Evolutionary conservation across 2,888 invertebrate genomes (phyloP), one percentile per base, ranked within the genome.

Genomic region (Auanema sp.): DNA sequence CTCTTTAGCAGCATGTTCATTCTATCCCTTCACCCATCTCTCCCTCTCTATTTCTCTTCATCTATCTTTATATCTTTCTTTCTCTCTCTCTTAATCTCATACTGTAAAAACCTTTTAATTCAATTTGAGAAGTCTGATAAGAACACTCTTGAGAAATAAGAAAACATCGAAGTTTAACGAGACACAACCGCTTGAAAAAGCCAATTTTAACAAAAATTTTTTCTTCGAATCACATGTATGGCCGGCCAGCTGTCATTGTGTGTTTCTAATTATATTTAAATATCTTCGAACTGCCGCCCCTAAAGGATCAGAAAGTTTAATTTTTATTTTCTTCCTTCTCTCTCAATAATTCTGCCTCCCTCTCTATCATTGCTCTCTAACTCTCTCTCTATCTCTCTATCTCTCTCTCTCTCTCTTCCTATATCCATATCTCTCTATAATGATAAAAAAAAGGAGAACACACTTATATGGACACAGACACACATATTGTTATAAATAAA

Each of bases 151-250:
- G 33, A 5, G 33, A 33, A 5, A 33, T 33, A 33, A 33, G 33
- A 33, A 33, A 33, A 33, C 33, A 33, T 33, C 8, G 33, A 33
- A 33, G 33, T 33, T 33, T 33, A 33, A 33, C 33, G 33, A 33
- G 33, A 33, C 33, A 33, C 33, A 33, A 33, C 33, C 4, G 33
- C 33, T 33, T 33, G 4, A 33, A 33, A 33, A 33, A 33, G 33
- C 33, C 33, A 33, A 33, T 33, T 33, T 33, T 8, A 33, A 33
- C 33, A 33, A 33, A 33, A 5, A 5, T 33, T 33, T 53, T 49
- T 25, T 25, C 44, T 50, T 56, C 56, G 44, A 55, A 54, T 62
- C 57, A 58, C 52, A 58, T 62, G 57, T 58, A 57, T 58, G 57
- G 8, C 18, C 40, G 16, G 14, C 54, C 18, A 56, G 42, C 57